These are phyloP conservation scores for Natator depressus DNA, from an alignment of 2,113 vertebrate species.

Conservation along the genomic window DNA sequence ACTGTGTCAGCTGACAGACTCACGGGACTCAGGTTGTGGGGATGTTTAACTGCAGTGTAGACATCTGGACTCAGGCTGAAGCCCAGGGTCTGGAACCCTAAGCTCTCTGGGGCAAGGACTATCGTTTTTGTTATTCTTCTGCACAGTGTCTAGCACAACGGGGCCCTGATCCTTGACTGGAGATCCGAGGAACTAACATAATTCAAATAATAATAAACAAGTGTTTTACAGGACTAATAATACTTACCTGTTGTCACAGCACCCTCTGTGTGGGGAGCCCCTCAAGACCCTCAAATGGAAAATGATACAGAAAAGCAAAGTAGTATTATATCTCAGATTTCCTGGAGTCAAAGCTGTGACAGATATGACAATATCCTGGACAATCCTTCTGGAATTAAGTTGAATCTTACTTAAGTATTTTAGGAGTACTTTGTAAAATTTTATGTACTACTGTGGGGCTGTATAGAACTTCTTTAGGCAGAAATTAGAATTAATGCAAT, in stretches of 20 bases:
- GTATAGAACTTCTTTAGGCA: background rate
- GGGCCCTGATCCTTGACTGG: background rate
- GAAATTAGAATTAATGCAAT: background rate
- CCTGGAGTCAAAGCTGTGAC: background rate
- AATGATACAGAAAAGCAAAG: background rate
- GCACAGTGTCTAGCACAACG: background rate
- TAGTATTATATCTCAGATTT: background rate
- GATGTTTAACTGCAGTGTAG: background rate
- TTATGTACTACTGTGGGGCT: background rate
- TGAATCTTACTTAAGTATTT: background rate
- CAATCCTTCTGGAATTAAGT: background rate
- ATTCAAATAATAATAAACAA: background rate
- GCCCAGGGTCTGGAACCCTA: no score
- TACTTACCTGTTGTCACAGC: background rate
- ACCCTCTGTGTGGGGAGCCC: background rate
- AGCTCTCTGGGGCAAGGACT: background rate
- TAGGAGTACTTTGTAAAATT: background rate
- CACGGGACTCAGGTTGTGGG: background rate
- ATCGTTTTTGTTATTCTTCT: background rate
- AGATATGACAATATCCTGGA: background rate
- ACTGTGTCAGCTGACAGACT: background rate
- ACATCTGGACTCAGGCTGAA: background rate
- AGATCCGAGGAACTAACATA: conserved; percentile 3
- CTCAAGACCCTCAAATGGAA: background rate
- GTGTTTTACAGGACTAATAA: background rate